phyloP scores from a whole-genome alignment of 1,140 invertebrate species.

The Myzus persicae region DNA sequence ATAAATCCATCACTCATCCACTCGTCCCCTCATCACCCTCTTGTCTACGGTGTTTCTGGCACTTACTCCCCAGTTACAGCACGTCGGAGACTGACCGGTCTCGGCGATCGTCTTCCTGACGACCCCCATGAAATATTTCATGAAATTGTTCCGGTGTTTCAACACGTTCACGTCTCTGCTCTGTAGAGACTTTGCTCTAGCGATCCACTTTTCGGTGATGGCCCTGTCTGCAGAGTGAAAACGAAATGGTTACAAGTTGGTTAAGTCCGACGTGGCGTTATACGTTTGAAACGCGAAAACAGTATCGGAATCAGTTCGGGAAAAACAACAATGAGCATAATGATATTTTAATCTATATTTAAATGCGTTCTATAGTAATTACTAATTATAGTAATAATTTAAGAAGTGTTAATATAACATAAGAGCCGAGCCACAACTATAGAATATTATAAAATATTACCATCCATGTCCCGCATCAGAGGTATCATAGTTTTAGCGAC shows the following conservation, averaged over 20 bases:
- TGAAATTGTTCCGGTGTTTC: slow-evolving; percentile 55
- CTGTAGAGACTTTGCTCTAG: slow-evolving; percentile 10
- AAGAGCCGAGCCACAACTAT: too few species aligned
- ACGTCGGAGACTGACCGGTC: neutral
- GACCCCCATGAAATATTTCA: slow-evolving; percentile 52
- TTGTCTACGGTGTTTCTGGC: neutral
- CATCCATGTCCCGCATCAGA: slow-evolving; percentile 40
- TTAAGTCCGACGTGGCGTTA: neutral
- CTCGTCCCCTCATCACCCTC: too few species aligned
- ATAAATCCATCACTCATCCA: neutral
- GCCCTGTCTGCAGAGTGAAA: neutral
- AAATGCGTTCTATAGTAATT: neutral
- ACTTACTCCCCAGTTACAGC: slow-evolving; percentile 37
- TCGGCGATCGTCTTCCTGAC: neutral
- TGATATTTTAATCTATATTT: neutral
- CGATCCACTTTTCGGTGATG: slow-evolving; percentile 31
- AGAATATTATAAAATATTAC: slow-evolving; percentile 13
- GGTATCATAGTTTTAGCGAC: slow-evolving; percentile 39
- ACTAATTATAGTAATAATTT: too few species aligned
- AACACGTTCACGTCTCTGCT: slow-evolving; percentile 37
- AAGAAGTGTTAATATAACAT: too few species aligned
- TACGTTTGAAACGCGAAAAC: neutral
- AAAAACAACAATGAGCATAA: neutral
- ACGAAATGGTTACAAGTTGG: neutral
- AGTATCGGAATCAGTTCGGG: neutral